A percentile compares a stretch with the other conserved stretches of the same genome.
phyloP scores from a whole-genome alignment of 2,113 vertebrate genomes.

The Albula goreensis region DNA sequence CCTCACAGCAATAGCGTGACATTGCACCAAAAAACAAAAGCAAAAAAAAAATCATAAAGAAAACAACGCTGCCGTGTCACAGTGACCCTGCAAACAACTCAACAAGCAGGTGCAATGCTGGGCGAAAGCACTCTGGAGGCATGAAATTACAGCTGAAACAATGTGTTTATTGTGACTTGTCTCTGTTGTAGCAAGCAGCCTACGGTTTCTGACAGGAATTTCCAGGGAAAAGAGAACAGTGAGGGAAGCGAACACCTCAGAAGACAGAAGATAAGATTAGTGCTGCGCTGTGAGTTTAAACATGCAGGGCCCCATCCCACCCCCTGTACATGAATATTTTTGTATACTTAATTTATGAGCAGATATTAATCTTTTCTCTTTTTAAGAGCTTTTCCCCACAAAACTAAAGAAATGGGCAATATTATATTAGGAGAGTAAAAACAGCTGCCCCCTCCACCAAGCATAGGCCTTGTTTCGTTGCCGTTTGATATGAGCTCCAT shows the following conservation, averaged over 20 bases:
- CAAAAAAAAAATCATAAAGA: neutral
- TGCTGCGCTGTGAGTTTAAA: neutral
- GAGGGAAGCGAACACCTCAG: neutral
- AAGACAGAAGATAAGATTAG: neutral
- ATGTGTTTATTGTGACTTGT: neutral
- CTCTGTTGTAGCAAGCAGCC: neutral
- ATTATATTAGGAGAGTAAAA: neutral
- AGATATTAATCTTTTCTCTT: neutral
- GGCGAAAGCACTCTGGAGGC: neutral
- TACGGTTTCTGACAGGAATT: neutral
- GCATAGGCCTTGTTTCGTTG: too few relatives aligned
- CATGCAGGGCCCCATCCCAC: neutral
- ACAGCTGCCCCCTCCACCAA: too few relatives aligned
- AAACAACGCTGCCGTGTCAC: neutral
- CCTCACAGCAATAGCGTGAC: neutral
- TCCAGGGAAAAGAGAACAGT: neutral
- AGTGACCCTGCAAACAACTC: neutral
- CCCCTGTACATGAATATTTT: neutral
- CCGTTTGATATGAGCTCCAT: neutral
- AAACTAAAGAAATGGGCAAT: neutral
- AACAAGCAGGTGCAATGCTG: neutral
- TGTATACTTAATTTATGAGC: neutral
- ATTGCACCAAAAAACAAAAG: neutral
- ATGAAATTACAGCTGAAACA: neutral
- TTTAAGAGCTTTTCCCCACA: neutral